Base-by-base conservation (phyloP, 2,888 invertebrate genomes). In the Drosophila sordidapex region DNA sequence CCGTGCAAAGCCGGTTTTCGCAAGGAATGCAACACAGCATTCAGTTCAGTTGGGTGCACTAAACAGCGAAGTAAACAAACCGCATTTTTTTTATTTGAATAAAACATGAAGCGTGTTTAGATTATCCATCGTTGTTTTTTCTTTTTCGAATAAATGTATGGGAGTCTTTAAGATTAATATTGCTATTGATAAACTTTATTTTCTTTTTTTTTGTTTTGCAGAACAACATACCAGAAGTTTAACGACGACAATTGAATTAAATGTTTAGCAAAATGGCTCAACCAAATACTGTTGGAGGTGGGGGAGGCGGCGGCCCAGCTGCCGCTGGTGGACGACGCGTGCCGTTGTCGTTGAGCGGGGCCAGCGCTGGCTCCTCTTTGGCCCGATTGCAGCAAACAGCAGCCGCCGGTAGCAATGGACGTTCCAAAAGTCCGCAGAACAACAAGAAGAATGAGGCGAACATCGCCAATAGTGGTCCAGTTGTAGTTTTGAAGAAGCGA, bases 221-320 rank as follows among this genome's bases (percentile, higher is more conserved):
- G 74, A 83, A 65, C 15, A 67, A 67, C 72, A 66, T 74, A 74
- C 48, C 54, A 27, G 31, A 51, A 38, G 13, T 8, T 27, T 25
- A 15, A 25, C 15, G 6, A 31, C 25, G 25, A 48, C 25, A 36
- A 67, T 15, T 71, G 1, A 27, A 63, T 27, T 56, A 4, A 75
- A 92, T 92, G 92, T 86, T 91, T 54, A 79, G 93, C 40, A 92
- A 93, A 81, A 81, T 87, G 73, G 81, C 86, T 27, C 91, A 91
- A 66, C 83, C 79, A n/a, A 90, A 81, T 60, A 80, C 74, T 71
- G 48, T 60, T 0, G 90, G 70, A 33, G 64, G 72, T n/a, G 74
- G 68, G 1, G 81, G 76, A 21, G 78, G 71, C 4, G 75, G 57
- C 10, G 57, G 57, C 4, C 7, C 71, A 27, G 38, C 68, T 36